phyloP scores from a whole-genome alignment of 2,113 vertebrate genomes.

The Neogale vison region DNA sequence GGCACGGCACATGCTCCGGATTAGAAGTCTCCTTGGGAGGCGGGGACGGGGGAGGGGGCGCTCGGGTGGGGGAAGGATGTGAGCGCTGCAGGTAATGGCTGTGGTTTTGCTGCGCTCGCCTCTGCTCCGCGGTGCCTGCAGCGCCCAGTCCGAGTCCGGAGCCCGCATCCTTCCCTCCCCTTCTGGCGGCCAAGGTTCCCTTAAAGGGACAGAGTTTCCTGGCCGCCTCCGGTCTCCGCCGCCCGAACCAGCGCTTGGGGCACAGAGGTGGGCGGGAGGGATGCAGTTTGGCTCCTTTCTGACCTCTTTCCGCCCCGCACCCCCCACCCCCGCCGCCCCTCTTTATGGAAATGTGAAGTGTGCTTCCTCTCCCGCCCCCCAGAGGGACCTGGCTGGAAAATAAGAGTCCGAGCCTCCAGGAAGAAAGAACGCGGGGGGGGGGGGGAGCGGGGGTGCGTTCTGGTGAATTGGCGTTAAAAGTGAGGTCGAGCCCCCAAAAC shows the following conservation, averaged over 20 bases:
- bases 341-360: slow-evolving; percentile 17
- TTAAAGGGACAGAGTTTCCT: slow-evolving; percentile 60
- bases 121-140: neutral
- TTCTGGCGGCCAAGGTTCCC: slow-evolving; percentile 39
- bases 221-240: neutral
- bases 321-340: neutral
- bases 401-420: slow-evolving; percentile 41
- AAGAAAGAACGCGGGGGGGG: neutral
- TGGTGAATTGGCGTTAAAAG: slow-evolving; percentile 38
- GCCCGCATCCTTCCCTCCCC: slow-evolving; percentile 44
- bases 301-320: neutral
- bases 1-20: slow-evolving; percentile 51
- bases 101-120: slow-evolving; percentile 29
- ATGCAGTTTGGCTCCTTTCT: slow-evolving; percentile 9
- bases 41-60: neutral
- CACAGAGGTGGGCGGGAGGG: slow-evolving; percentile 29
- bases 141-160: neutral
- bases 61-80: neutral
- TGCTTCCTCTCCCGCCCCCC: slow-evolving; percentile 67
- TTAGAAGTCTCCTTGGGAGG: slow-evolving; percentile 62
- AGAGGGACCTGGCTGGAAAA: slow-evolving; percentile 67
- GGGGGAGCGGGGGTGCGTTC: neutral
- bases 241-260: neutral
- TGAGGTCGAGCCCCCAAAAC: slow-evolving; percentile 25
- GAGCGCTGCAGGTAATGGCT: slow-evolving; percentile 59